phyloP scores from a whole-genome alignment of 2,888 invertebrate species.

The Coremacera marginata region DNA sequence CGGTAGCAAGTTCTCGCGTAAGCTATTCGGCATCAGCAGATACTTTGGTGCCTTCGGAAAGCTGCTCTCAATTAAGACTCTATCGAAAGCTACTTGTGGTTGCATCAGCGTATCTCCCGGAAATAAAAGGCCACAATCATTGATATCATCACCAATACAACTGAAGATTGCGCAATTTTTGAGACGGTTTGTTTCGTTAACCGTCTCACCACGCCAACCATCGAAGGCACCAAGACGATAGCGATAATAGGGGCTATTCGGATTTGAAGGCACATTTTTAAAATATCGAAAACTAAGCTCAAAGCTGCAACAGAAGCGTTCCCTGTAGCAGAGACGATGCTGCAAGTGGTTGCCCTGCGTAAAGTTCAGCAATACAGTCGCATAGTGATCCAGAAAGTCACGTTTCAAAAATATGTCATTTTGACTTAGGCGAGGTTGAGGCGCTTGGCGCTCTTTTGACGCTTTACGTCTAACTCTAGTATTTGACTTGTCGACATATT shows the following conservation, averaged over 20 bases:
- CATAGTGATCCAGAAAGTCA: slow-evolving; percentile 54
- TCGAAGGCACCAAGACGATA: slow-evolving; percentile 70
- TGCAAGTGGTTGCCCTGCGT: background rate
- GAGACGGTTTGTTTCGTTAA: slow-evolving; percentile 66
- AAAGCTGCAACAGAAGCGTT: slow-evolving; percentile 59
- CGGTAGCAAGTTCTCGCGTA: slow-evolving; percentile 56
- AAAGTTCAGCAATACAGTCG: slow-evolving; percentile 44
- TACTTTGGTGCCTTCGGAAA: slow-evolving; percentile 52
- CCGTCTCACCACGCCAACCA: slow-evolving; percentile 68
- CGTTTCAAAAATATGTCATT: slow-evolving; percentile 53
- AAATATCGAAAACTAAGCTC: slow-evolving; percentile 50
- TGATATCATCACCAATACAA: slow-evolving; percentile 60
- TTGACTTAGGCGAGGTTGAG: background rate
- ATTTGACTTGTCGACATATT: slow-evolving; percentile 43
- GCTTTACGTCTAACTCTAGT: slow-evolving; percentile 31
- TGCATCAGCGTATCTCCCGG: slow-evolving; percentile 30
- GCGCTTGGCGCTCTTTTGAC: background rate
- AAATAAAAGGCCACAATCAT: slow-evolving; percentile 56
- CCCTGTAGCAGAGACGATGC: slow-evolving; percentile 45
- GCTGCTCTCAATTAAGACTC: slow-evolving; percentile 51
- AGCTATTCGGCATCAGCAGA: slow-evolving; percentile 58
- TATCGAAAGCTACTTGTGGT: slow-evolving; percentile 50
- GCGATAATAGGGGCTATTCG: slow-evolving; percentile 53
- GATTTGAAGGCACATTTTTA: background rate
- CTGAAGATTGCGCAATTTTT: slow-evolving; percentile 70